These are phyloP conservation scores for Corella eumyota DNA, from an alignment of 23 tunicate genomes.

Conservation along the genomic window DNA sequence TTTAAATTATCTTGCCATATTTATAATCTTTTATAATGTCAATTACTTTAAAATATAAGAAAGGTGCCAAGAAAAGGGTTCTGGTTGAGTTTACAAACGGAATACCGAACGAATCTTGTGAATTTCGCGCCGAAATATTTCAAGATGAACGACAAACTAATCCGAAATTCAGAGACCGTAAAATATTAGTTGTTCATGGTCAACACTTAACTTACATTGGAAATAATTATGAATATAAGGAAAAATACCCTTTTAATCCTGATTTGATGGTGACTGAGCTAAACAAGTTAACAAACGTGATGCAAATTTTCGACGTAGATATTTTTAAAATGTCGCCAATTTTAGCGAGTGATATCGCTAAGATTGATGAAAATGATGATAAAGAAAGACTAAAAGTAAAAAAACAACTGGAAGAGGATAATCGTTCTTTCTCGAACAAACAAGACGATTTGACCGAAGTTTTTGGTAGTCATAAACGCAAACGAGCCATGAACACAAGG, in stretches of 20 bases:
- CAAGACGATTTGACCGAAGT: slow-evolving; percentile 10
- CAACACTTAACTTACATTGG: slow-evolving; percentile 20
- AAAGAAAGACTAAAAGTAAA: too few species aligned
- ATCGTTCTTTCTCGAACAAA: slow-evolving; percentile 8
- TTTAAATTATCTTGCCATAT: too few species aligned
- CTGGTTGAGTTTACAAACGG: slow-evolving; percentile 32
- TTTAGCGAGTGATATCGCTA: neutral
- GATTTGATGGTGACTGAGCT: slow-evolving; percentile 24
- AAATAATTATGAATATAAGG: slow-evolving; percentile 9
- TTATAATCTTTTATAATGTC: too few species aligned
- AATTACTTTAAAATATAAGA: slow-evolving; percentile 5
- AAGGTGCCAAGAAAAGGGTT: slow-evolving; percentile 11
- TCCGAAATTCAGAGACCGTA: slow-evolving; percentile 5
- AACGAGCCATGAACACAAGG: neutral
- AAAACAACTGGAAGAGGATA: neutral
- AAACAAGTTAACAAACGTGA: slow-evolving; percentile 13
- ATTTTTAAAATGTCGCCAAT: slow-evolving; percentile 12
- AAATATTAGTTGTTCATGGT: slow-evolving; percentile 15
- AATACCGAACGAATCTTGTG: neutral
- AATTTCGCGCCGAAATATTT: slow-evolving; percentile 6
- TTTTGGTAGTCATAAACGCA: slow-evolving; percentile 13
- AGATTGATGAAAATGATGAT: neutral
- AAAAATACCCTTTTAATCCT: slow-evolving; percentile 12
- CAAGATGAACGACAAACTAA: slow-evolving; percentile 11
- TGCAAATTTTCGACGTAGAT: slow-evolving; percentile 26